These are phyloP conservation scores for Spisula solida DNA, from an alignment of 2,888 invertebrate genomes.

Conservation along the genomic window DNA sequence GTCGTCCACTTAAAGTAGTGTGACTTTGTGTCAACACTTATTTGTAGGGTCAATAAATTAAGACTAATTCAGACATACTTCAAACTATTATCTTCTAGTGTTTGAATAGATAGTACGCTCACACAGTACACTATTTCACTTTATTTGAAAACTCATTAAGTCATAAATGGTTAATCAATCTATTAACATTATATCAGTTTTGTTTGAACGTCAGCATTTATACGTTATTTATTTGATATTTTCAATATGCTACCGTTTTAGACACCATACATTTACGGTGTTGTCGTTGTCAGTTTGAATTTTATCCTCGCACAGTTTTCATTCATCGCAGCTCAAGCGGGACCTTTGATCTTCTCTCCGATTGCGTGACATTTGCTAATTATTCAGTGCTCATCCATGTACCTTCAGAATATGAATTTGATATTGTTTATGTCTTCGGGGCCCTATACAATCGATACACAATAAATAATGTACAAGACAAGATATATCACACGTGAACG, in stretches of 20 bases:
- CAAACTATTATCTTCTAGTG: not conserved
- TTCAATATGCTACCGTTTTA: conserved; percentile 15
- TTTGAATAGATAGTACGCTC: not conserved
- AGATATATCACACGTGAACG: conserved; percentile 43
- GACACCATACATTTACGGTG: not conserved
- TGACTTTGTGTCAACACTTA: conserved; percentile 7
- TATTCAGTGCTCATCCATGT: conserved; percentile 44
- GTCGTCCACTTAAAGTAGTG: not conserved
- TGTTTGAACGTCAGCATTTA: conserved; percentile 1
- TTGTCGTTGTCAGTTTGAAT: conserved; percentile 29
- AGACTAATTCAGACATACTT: not conserved
- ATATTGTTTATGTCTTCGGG: conserved; percentile 61
- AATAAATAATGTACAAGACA: conserved; percentile 56
- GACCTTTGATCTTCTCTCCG: conserved; percentile 57
- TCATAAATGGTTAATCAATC: conserved; percentile 10
- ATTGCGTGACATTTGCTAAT: conserved; percentile 54
- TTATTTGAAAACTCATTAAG: conserved; percentile 14
- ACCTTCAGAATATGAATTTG: conserved; percentile 58
- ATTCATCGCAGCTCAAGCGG: conserved; percentile 47
- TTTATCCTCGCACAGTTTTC: conserved; percentile 39
- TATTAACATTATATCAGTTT: not conserved
- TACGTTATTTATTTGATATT: conserved; percentile 14
- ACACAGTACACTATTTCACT: not conserved
- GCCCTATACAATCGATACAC: conserved; percentile 50
- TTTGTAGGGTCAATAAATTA: conserved; percentile 6